Conservation (phyloP, 2,888 invertebrate genomes). For the Lissonota sp. region DNA sequence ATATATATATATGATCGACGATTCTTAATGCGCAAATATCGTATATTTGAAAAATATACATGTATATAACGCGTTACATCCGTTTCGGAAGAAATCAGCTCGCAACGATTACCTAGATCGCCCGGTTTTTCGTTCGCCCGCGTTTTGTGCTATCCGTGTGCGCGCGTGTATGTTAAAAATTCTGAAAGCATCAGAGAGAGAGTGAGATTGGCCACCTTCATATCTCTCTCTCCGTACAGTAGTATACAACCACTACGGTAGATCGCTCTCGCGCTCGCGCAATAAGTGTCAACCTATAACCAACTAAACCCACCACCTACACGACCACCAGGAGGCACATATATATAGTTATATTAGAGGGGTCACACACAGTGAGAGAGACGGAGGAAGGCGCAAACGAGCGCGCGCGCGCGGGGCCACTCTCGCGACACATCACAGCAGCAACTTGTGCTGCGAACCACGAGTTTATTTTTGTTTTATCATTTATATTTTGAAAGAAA, state of each 20-base stretch:
- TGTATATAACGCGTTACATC: no score
- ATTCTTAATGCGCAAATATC: no score
- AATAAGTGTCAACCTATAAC: slow-evolving; percentile 61
- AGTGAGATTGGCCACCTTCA: not conserved
- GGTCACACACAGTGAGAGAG: slow-evolving; percentile 23
- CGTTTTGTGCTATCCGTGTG: slow-evolving; percentile 48
- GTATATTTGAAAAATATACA: no score
- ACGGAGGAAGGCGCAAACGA: not conserved
- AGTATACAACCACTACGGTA: slow-evolving; percentile 10
- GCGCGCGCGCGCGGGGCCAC: not conserved
- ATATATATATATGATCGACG: not conserved
- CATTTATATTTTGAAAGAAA: not conserved
- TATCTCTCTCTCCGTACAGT: not conserved
- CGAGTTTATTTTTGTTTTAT: slow-evolving; percentile 15
- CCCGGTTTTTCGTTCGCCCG: slow-evolving; percentile 1
- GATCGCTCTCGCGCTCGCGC: slow-evolving; percentile 59
- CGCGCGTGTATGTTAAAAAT: slow-evolving; percentile 6
- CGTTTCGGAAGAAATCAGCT: not conserved
- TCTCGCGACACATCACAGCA: slow-evolving; percentile 16
- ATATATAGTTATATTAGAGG: not conserved
- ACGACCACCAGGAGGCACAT: slow-evolving; percentile 16
- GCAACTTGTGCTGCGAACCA: slow-evolving; percentile 27
- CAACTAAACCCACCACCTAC: slow-evolving; percentile 44
- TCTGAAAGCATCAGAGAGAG: slow-evolving; percentile 10
- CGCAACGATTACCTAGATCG: slow-evolving; percentile 18